Percentiles rank a stretch among this genome's conserved stretches.
These are phyloP conservation scores for Cepaea nemoralis DNA, from an alignment of 1,140 invertebrate species.

Conservation along the genomic window DNA sequence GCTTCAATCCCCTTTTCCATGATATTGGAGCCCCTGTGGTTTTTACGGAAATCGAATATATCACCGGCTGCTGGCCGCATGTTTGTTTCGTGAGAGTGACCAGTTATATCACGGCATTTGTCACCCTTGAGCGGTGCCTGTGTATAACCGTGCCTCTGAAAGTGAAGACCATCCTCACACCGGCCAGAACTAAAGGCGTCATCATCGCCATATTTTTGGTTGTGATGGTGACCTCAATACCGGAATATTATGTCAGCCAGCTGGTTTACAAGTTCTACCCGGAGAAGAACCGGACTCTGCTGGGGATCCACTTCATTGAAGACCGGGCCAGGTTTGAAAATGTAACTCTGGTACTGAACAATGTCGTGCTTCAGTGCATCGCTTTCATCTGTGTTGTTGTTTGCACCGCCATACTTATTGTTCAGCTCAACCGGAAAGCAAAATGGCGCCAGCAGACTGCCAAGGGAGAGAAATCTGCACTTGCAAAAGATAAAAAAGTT, in stretches of 20 bases:
- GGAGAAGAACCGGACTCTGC: neutral
- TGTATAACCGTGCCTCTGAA: conserved; percentile 19
- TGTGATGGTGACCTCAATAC: neutral
- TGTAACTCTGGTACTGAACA: neutral
- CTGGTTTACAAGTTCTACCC: conserved; percentile 21
- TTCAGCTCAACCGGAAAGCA: conserved; percentile 1
- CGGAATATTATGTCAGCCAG: conserved; percentile 10
- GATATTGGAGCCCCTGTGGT: neutral
- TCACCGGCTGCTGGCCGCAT: conserved; percentile 9
- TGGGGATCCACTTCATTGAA: conserved; percentile 4
- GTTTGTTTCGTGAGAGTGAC: conserved; percentile 16
- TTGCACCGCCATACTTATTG: neutral
- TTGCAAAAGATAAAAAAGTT: conserved; percentile 13
- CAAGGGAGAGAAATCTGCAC: neutral
- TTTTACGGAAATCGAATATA: conserved; percentile 8
- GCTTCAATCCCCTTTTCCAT: neutral
- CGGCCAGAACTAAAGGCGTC: neutral
- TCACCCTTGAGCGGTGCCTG: conserved; percentile 13
- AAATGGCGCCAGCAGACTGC: neutral
- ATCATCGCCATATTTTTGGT: neutral
- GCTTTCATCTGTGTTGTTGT: neutral
- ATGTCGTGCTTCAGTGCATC: neutral
- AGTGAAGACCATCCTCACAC: neutral
- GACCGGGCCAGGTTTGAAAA: conserved; percentile 5
- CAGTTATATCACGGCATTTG: neutral